A percentile compares a stretch with the other conserved stretches of the same genome.
Conservation (phyloP, 1,140 invertebrate genomes). For the Achatina immaculata region DNA sequence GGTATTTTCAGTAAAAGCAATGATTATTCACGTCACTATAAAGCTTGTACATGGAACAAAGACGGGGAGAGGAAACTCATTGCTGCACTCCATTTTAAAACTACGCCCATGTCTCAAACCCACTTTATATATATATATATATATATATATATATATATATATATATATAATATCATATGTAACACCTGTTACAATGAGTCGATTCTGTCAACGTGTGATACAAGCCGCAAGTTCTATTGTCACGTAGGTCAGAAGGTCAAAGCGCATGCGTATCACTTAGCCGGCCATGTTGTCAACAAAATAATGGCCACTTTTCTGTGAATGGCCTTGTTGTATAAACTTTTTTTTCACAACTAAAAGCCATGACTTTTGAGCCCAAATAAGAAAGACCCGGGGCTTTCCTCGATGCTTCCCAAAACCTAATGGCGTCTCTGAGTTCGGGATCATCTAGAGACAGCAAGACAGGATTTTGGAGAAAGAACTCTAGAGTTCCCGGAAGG, state of each 20-base stretch:
- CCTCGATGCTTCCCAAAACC: background rate
- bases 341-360: background rate
- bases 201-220: no score
- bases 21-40: no score
- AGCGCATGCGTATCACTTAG: background rate
- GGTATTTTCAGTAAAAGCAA: no score
- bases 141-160: no score
- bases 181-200: no score
- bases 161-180: no score
- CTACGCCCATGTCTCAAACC: no score
- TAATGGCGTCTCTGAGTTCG: slow-evolving; percentile 22
- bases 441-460: slow-evolving; percentile 24
- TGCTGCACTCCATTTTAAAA: no score
- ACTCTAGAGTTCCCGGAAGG: slow-evolving; percentile 17
- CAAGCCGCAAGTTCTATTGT: background rate
- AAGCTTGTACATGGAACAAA: no score
- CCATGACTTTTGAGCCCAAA: background rate
- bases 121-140: no score
- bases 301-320: background rate
- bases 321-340: background rate
- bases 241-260: background rate
- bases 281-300: slow-evolving; percentile 32
- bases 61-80: no score
- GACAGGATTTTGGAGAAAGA: slow-evolving; percentile 25
- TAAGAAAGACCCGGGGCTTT: background rate